These are phyloP conservation scores for Fulica atra DNA, from an alignment of 2,113 vertebrate species.

Conservation along the genomic window DNA sequence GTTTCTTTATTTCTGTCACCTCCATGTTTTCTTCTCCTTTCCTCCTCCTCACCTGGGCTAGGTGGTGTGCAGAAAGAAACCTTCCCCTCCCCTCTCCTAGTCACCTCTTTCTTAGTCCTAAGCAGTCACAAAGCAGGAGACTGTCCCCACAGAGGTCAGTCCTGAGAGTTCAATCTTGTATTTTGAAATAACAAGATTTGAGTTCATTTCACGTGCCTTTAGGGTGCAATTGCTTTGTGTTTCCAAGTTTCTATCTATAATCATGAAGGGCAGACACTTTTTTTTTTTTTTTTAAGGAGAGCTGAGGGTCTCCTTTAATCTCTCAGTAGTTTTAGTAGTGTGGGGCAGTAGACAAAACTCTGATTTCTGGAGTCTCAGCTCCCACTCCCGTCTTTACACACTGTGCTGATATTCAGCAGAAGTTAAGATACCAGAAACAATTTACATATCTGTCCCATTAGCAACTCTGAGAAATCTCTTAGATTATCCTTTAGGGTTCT, in stretches of 20 bases:
- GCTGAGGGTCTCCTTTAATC: neutral
- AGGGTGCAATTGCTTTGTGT: neutral
- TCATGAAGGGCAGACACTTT: neutral
- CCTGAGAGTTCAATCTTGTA: neutral
- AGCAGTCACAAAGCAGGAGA: neutral
- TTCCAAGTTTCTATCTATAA: conserved; percentile 8
- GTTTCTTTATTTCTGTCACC: neutral
- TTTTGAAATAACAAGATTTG: conserved; percentile 26
- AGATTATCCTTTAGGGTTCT: neutral
- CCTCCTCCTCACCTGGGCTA: neutral
- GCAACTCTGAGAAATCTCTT: neutral
- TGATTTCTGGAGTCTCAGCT: neutral
- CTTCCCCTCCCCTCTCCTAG: neutral
- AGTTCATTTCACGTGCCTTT: conserved; percentile 24
- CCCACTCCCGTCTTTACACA: neutral
- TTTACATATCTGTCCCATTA: neutral
- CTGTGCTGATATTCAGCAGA: neutral
- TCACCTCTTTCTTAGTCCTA: neutral
- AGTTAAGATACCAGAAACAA: conserved; percentile 13
- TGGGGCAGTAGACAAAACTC: neutral
- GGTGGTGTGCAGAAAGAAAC: neutral
- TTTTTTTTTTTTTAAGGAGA: neutral
- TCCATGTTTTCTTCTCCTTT: neutral
- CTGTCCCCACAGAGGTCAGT: neutral
- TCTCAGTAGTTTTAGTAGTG: neutral